Conservation (phyloP, 2,888 invertebrate species). For the Metellina segmentata region DNA sequence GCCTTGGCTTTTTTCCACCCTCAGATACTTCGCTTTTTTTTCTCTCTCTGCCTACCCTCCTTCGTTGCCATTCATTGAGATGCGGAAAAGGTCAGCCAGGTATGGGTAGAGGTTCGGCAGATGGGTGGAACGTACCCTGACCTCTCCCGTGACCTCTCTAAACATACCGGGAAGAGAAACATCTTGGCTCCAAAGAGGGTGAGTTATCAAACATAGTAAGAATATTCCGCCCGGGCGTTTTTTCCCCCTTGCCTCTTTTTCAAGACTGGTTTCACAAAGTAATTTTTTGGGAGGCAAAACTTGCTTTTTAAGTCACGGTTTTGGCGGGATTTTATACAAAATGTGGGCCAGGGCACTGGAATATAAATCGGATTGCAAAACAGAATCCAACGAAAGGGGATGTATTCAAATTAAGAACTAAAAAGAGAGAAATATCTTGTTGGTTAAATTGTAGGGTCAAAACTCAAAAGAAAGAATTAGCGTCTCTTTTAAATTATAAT, state of each 20-base stretch:
- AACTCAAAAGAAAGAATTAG: too few species aligned
- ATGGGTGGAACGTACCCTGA: slow-evolving; percentile 39
- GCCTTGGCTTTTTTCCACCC: slow-evolving; percentile 33
- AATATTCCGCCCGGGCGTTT: not conserved
- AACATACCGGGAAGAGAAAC: not conserved
- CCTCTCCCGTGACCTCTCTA: slow-evolving; percentile 49
- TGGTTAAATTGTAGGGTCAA: too few species aligned
- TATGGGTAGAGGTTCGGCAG: slow-evolving; percentile 48
- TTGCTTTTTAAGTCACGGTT: not conserved
- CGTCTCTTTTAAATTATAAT: too few species aligned
- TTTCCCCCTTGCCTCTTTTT: not conserved
- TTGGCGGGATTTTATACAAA: not conserved
- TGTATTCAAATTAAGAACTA: too few species aligned
- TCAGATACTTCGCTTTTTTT: not conserved
- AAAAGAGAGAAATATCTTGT: too few species aligned
- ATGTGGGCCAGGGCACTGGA: not conserved
- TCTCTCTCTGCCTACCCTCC: slow-evolving; percentile 4
- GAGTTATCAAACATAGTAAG: not conserved
- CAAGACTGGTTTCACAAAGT: not conserved
- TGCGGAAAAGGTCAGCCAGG: slow-evolving; percentile 61
- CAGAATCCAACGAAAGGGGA: too few species aligned
- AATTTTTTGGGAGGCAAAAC: not conserved
- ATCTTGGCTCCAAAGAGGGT: not conserved
- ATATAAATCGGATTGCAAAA: not conserved
- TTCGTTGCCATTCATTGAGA: slow-evolving; percentile 19